Percentiles rank a stretch among this genome's conserved stretches.
phyloP scores from a whole-genome alignment of 1,140 invertebrate genomes.

The Antheraea mylitta region DNA sequence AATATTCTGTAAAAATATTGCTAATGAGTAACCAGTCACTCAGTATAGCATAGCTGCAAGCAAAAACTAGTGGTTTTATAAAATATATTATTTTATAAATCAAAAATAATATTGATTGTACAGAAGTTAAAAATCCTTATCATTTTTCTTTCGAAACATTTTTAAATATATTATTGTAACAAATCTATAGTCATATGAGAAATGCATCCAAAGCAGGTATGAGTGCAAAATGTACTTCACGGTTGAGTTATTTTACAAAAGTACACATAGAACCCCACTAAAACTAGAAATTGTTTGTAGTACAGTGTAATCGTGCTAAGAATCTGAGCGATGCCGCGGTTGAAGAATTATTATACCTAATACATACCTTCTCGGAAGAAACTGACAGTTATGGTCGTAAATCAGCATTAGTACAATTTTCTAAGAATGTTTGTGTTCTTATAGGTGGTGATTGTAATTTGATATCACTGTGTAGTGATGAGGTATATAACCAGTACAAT shows the following conservation, averaged over 20 bases:
- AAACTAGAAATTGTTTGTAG: constrained; percentile 26
- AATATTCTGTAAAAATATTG: no score
- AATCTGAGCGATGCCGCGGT: constrained; percentile 16
- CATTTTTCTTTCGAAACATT: no score
- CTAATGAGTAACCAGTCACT: no score
- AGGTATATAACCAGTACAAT: no score
- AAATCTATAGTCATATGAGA: no score
- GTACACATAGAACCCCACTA: constrained; percentile 12
- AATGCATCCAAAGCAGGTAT: no score
- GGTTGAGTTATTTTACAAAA: not conserved
- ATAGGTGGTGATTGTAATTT: not conserved
- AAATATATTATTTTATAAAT: no score
- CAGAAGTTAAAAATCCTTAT: no score
- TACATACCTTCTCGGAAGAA: constrained; percentile 29
- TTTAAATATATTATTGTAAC: no score
- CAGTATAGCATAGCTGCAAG: no score
- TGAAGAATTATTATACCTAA: constrained; percentile 34
- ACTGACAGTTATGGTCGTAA: constrained; percentile 12
- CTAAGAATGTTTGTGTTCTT: constrained; percentile 18
- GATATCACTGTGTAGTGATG: not conserved
- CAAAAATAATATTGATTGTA: no score
- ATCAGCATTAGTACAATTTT: constrained; percentile 18
- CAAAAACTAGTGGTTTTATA: no score
- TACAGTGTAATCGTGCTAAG: constrained; percentile 26
- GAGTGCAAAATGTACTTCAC: not conserved